Evolutionary conservation across 2,888 invertebrate species (phyloP).

Genomic region (Mycalesis mineus): DNA sequence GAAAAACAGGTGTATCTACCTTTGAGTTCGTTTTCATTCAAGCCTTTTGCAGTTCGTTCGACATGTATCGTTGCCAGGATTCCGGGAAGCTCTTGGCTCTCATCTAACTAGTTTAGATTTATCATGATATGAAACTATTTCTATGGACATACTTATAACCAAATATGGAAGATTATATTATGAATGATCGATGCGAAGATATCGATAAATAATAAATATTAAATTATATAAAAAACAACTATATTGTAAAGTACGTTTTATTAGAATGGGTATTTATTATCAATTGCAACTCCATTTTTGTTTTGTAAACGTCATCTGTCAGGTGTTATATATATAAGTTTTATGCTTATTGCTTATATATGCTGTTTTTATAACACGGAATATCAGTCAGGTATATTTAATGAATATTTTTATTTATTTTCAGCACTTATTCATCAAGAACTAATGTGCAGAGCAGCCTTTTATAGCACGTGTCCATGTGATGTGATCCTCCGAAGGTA

Average conservation of each 20-base stretch:
- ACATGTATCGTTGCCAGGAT: constrained; percentile 7
- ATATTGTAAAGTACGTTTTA: constrained; percentile 15
- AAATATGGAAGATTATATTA: constrained; percentile 15
- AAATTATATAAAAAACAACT: not conserved
- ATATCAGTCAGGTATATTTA: not conserved
- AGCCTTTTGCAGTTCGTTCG: constrained; percentile 9
- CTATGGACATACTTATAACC: constrained; percentile 4
- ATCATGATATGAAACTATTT: constrained; percentile 17
- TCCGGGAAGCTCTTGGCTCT: constrained; percentile 11
- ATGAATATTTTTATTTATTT: too few relatives aligned
- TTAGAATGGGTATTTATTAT: constrained; percentile 19
- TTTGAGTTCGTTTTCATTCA: too few relatives aligned
- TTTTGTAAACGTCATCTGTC: constrained; percentile 14
- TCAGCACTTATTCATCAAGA: too few relatives aligned
- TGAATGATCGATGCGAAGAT: constrained; percentile 8
- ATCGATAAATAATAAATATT: constrained; percentile 22
- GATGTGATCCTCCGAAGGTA: too few relatives aligned
- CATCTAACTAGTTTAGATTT: constrained; percentile 13
- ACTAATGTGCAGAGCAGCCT: too few relatives aligned
- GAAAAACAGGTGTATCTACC: too few relatives aligned
- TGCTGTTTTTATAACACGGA: not conserved
- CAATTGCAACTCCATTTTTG: constrained; percentile 16
- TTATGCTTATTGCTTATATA: constrained; percentile 3
- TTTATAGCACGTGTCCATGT: too few relatives aligned
- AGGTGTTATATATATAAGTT: too few relatives aligned